These are phyloP conservation scores for Lasioglossum albipes DNA, from an alignment of 1,140 invertebrate species.

Conservation along the genomic window DNA sequence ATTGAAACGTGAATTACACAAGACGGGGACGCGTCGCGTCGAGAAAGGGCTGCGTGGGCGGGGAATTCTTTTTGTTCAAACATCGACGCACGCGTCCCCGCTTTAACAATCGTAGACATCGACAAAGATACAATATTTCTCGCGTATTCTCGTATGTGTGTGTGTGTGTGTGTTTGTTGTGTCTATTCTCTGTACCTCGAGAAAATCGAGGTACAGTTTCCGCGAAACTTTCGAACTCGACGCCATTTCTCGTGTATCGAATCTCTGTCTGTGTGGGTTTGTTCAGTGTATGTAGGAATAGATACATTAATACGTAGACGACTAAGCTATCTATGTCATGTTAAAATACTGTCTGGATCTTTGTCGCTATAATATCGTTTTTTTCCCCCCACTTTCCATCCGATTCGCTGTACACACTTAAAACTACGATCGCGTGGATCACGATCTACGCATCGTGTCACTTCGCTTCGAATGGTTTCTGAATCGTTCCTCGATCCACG, in stretches of 20 bases:
- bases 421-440: constrained; percentile 27
- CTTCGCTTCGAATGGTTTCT: neutral
- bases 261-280: too few species aligned
- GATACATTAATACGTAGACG: constrained; percentile 35
- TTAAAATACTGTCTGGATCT: constrained; percentile 65
- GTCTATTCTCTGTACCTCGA: neutral
- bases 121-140: constrained; percentile 55
- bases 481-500: constrained; percentile 13
- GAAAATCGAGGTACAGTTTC: neutral
- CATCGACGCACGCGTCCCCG: constrained; percentile 22
- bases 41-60: neutral
- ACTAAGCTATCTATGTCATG: constrained; percentile 46
- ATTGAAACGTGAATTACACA: constrained; percentile 61
- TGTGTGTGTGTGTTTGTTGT: constrained; percentile 1
- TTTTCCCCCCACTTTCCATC: neutral
- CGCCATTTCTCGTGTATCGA: neutral
- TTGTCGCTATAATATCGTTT: constrained; percentile 34
- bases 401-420: constrained; percentile 31
- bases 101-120: constrained; percentile 64
- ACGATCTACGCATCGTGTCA: neutral
- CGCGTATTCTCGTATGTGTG: constrained; percentile 2
- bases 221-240: neutral
- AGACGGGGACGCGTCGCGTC: constrained; percentile 23
- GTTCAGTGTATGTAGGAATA: constrained; percentile 2
- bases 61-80: neutral